Base-by-base conservation (phyloP, 2,113 vertebrate species). In the Athene cunicularia region DNA sequence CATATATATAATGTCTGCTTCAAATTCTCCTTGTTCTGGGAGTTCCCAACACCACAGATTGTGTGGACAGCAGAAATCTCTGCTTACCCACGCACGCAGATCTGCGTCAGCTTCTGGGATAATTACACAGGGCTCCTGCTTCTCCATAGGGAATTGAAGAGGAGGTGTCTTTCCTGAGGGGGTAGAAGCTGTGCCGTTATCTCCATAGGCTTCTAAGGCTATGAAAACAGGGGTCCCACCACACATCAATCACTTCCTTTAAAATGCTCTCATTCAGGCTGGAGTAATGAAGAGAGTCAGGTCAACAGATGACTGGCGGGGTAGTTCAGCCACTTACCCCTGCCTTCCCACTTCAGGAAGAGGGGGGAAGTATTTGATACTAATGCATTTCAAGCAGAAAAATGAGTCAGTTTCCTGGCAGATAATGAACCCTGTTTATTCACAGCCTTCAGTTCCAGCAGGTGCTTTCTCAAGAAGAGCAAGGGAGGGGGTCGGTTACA, bases 351-450 rank as follows among this genome's bases (percentile, higher is more conserved):
- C 67, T 96, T 93, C 83, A 92, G 58, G 77, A 98, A 97, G 86
- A 79, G 7, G 94, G 37, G 39, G 50, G 86, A 96, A 95, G 93
- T 55, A 97, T 90, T 96, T 91, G 55, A 93, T 89, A 93, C 75
- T 73, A 75, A 93, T 77, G 80, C 80, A 97, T 96, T 97, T 96
- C 60, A 74, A 84, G 94, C 16, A 94, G 87, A 94, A 97, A 97
- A 98, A 95, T 96, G 93, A 98, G 80, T 97, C 97, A 91, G 71
- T 88, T 97, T 97, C 92, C 95, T 92, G 86, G 88, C 86, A 96
- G 74, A 97, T 92, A 92, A 95, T 63, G 52, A 93, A 95, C 71
- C 30, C 49, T 95, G 81, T 93, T 94, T 85, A 95, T 93, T 94
- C 92, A 85, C 83, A 90, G 81, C 50, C 86, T 94, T 96, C 93